These are phyloP conservation scores for Octodonta nipae DNA, from an alignment of 2,888 invertebrate genomes.

Conservation along the genomic window DNA sequence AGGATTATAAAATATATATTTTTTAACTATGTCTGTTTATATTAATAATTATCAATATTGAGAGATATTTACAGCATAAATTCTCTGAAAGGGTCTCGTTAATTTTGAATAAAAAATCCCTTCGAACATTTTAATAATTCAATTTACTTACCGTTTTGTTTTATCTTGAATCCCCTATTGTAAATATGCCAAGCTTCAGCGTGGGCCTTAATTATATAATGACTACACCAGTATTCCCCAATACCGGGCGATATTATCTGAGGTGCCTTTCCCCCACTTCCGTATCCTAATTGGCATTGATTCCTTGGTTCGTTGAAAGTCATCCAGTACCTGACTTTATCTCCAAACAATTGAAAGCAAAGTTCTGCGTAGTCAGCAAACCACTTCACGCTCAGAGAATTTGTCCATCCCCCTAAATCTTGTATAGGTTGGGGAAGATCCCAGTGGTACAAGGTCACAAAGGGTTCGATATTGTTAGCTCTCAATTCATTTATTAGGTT, in stretches of 20 bases:
- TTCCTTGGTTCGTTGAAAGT: conserved; percentile 44
- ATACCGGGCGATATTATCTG: conserved; percentile 32
- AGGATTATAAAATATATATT: too few relatives aligned
- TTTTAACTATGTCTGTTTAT: too few relatives aligned
- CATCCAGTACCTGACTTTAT: conserved; percentile 37
- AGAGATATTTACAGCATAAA: too few relatives aligned
- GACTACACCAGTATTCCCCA: conserved; percentile 47
- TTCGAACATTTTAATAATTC: too few relatives aligned
- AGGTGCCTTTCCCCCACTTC: neutral
- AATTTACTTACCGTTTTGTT: conserved; percentile 33
- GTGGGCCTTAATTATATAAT: conserved; percentile 51
- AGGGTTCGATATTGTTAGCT: conserved; percentile 37
- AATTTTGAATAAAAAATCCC: too few relatives aligned
- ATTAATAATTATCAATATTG: too few relatives aligned
- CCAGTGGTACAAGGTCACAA: conserved; percentile 48
- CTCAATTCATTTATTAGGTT: conserved; percentile 38
- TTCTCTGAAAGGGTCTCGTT: too few relatives aligned
- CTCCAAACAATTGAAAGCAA: conserved; percentile 34
- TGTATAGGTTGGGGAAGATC: conserved; percentile 15
- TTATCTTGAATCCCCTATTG: conserved; percentile 40
- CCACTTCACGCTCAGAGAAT: conserved; percentile 43
- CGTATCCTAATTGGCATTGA: neutral
- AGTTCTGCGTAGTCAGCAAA: conserved; percentile 44
- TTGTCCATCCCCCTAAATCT: conserved; percentile 51
- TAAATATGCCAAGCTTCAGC: conserved; percentile 48